Percentiles rank a stretch among this genome's conserved stretches.
Conservation (phyloP, 2,888 invertebrate genomes). For the Leistus spinibarbis region DNA sequence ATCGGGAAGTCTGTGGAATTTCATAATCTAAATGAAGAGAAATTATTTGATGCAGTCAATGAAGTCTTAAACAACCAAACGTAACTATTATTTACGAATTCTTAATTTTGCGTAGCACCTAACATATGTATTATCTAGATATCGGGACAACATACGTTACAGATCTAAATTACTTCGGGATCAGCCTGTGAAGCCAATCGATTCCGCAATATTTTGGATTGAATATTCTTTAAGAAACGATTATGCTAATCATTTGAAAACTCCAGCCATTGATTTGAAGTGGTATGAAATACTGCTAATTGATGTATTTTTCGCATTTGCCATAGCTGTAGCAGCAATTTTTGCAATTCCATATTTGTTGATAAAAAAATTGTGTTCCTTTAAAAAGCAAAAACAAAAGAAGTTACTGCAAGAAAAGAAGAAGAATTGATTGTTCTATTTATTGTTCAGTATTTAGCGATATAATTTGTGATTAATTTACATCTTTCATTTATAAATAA, state of each 20-base stretch:
- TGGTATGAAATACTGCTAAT: background rate
- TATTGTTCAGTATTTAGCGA: too few species aligned
- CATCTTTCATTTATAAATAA: too few species aligned
- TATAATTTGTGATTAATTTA: too few species aligned
- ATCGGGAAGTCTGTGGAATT: background rate
- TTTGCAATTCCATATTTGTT: background rate
- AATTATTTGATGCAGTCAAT: slow-evolving; percentile 41
- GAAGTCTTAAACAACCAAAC: slow-evolving; percentile 34
- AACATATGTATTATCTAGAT: too few species aligned
- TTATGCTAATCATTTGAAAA: background rate
- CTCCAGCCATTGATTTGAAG: background rate
- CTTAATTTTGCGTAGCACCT: too few species aligned
- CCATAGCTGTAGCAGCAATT: background rate
- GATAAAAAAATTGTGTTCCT: background rate
- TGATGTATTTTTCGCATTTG: background rate
- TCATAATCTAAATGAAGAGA: background rate
- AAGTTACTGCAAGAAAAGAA: too few species aligned
- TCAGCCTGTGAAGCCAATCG: background rate
- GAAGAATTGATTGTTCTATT: too few species aligned
- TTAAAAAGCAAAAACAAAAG: too few species aligned
- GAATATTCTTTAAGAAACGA: background rate
- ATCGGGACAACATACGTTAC: background rate
- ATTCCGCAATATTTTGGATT: background rate
- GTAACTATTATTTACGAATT: background rate
- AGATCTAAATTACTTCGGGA: background rate